Evolutionary conservation across 2,113 vertebrate species (phyloP).

Genomic region (Physeter macrocephalus): DNA sequence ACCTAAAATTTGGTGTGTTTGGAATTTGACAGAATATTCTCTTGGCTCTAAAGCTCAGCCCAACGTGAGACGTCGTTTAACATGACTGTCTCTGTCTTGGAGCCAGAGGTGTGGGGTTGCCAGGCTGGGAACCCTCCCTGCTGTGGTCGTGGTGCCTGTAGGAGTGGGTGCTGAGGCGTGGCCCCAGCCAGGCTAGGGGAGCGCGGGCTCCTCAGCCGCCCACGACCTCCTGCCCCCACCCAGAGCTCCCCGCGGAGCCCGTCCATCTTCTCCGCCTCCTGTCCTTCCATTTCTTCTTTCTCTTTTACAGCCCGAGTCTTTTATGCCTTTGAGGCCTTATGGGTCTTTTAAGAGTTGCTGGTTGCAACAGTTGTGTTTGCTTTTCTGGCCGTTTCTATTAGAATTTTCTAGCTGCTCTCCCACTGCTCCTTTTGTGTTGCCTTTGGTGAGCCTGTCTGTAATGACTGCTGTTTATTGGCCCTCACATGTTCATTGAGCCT

Average conservation of each 20-base stretch:
- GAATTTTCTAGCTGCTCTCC: neutral
- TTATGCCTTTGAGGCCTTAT: neutral
- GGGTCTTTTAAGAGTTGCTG: neutral
- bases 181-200: neutral
- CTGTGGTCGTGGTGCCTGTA: too few species aligned
- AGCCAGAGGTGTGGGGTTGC: neutral
- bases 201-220: too few species aligned
- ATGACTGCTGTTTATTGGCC: neutral
- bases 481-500: neutral
- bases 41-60: neutral
- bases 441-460: neutral
- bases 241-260: rapidly evolving
- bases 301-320: neutral
- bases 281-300: neutral
- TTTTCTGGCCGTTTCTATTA: neutral
- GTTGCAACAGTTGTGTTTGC: neutral
- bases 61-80: rapidly evolving
- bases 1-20: neutral
- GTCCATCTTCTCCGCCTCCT: rapidly evolving
- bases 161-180: neutral
- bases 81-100: neutral
- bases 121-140: neutral
- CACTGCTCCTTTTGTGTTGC: neutral
- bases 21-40: too few species aligned
- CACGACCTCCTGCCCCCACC: neutral